Evolutionary conservation across 2,113 vertebrate species (phyloP), one percentile per base, ranked within the genome.

Genomic region (Diadophis punctatus): DNA sequence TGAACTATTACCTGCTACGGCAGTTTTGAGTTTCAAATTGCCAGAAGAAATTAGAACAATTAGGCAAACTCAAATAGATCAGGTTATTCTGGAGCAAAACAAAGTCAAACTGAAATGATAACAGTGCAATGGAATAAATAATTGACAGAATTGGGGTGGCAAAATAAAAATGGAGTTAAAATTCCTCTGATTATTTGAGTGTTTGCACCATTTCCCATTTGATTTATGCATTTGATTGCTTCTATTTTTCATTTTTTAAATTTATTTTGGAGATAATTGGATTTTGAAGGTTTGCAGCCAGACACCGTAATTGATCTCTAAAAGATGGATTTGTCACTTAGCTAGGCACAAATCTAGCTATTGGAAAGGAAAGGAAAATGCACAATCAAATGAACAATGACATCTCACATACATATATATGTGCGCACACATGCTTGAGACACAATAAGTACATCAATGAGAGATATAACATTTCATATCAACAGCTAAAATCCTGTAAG

Each of bases 241-340:
- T 91, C 80, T 92, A 93, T 94, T 97, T 97, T 96, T 96, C 95
- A 96, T 93, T 96, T 96, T 96, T 95, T 96, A 91, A 80, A 96
- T 96, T 96, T 94, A 97, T 96, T 98, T 96, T 95, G 95, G 93
- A 97, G 97, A 97, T 98, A 98, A 98, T 98, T 98, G 97, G 95
- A 97, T 97, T 97, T 97, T 95, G 93, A 98, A 97, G 96, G 95
- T 97, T 97, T 90, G 16, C 95, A 97, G 96, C 93, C 96, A 97
- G 97, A 97, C 97, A 96, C 94, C 94, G 97, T 96, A 97, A 97
- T 97, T 97, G 97, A 98, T 98, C 97, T 97, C 96, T 91, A 87
- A 97, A 97, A 97, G 97, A 97, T 97, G 96, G 96, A 98, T 98
- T 97, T 98, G 97, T 96, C 20, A 58, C 95, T 96, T 96, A 97